Percentiles rank a stretch among this genome's conserved stretches.
Conservation (phyloP, 2,113 vertebrate genomes). For the Myrmecophaga tridactyla region DNA sequence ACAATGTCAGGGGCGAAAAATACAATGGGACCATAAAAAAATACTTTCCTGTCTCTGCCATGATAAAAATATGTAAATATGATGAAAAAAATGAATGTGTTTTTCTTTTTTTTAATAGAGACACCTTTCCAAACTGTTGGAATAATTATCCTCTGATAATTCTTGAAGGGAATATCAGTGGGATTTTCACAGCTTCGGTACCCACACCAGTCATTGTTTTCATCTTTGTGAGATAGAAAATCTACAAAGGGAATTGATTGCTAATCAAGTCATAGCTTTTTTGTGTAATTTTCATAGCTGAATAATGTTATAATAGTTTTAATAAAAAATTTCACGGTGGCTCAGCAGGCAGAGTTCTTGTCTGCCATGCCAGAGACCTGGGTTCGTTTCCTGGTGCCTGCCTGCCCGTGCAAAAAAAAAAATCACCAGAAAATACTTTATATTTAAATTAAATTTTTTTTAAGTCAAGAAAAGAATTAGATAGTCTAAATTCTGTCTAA, state of each 20-base stretch:
- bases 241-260: background rate
- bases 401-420: no score
- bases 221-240: background rate
- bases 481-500: background rate
- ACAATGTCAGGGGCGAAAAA: background rate
- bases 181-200: background rate
- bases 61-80: slow-evolving; percentile 73
- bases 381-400: no score
- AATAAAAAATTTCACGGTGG: no score
- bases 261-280: background rate
- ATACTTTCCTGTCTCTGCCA: slow-evolving; percentile 18
- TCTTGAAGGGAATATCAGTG: background rate
- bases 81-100: no score
- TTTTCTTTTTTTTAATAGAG: no score
- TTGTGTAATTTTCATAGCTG: slow-evolving; percentile 15
- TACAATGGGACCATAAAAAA: background rate
- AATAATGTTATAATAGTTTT: slow-evolving; percentile 5
- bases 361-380: no score
- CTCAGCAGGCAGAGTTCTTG: no score
- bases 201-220: background rate
- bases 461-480: background rate
- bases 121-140: background rate
- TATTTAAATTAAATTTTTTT: slow-evolving; percentile 18
- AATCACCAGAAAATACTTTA: background rate
- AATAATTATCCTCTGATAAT: slow-evolving; percentile 42